A percentile compares a stretch with the other conserved stretches of the same genome.
These are phyloP conservation scores for Magallana nippona DNA, from an alignment of 2,888 invertebrate genomes.

Conservation along the genomic window DNA sequence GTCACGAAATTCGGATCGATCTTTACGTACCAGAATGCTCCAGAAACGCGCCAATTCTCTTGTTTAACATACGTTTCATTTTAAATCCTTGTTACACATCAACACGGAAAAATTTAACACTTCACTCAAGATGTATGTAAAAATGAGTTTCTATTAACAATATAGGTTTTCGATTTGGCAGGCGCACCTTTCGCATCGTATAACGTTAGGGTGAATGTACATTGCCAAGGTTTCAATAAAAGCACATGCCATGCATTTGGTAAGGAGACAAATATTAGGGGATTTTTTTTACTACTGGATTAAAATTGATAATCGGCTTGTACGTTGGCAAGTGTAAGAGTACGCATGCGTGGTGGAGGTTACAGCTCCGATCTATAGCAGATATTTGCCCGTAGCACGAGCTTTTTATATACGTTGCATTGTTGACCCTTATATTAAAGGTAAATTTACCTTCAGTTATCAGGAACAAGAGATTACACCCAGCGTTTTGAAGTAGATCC, in stretches of 20 bases:
- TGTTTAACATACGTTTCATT: constrained; percentile 28
- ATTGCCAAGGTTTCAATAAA: constrained; percentile 20
- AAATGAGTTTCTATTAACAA: neutral
- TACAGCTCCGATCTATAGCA: constrained; percentile 20
- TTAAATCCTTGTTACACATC: constrained; percentile 27
- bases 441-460: constrained; percentile 31
- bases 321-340: constrained; percentile 44
- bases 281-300: constrained; percentile 39
- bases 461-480: constrained; percentile 19
- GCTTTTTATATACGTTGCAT: constrained; percentile 2
- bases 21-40: constrained; percentile 26
- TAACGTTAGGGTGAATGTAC: neutral
- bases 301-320: constrained; percentile 45
- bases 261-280: constrained; percentile 23
- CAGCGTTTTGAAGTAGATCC: constrained; percentile 5
- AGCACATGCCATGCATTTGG: neutral
- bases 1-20: neutral
- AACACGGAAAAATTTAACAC: neutral
- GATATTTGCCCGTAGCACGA: constrained; percentile 9
- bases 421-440: constrained; percentile 30
- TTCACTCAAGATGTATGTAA: neutral
- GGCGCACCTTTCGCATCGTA: neutral
- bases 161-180: neutral
- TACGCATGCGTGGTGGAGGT: constrained; percentile 44
- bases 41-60: neutral